These are phyloP conservation scores for Melieria omissa DNA, from an alignment of 2,888 invertebrate genomes.

Conservation along the genomic window DNA sequence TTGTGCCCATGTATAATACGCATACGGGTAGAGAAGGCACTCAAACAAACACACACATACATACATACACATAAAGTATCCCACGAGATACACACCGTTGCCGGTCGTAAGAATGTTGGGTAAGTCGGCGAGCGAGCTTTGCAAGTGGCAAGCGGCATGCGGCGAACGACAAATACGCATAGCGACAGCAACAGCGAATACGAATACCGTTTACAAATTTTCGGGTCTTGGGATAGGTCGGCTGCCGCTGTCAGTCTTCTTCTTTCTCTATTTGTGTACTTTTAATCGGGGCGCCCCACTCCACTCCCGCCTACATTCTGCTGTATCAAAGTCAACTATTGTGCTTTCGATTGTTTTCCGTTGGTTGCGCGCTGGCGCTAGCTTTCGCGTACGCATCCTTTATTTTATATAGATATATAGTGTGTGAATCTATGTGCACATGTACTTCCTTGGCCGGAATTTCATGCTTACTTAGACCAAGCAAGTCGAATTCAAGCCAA, in stretches of 20 bases:
- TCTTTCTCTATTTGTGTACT: not conserved
- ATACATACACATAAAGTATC: conserved; percentile 9
- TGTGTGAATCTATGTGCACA: too few species aligned
- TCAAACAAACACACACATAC: conserved; percentile 4
- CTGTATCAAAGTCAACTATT: too few species aligned
- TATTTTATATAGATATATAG: too few species aligned
- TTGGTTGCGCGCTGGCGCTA: too few species aligned
- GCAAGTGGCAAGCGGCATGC: not conserved
- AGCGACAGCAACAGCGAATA: too few species aligned
- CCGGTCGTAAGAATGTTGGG: conserved; percentile 5
- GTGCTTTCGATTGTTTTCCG: too few species aligned
- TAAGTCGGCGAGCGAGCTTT: not conserved
- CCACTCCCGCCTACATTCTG: not conserved
- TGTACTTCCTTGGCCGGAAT: too few species aligned
- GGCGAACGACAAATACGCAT: not conserved
- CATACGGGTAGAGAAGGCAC: not conserved
- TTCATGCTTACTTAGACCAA: not conserved
- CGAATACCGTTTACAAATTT: too few species aligned
- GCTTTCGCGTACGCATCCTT: too few species aligned
- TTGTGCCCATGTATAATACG: not conserved
- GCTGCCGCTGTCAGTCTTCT: conserved; percentile 28
- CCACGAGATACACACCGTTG: conserved; percentile 5
- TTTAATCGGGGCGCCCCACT: not conserved
- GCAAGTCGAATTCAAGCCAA: conserved; percentile 21
- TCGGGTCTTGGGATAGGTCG: conserved; percentile 51